Base-by-base conservation (phyloP, 1,140 invertebrate species). In the Drosophila bocqueti region DNA sequence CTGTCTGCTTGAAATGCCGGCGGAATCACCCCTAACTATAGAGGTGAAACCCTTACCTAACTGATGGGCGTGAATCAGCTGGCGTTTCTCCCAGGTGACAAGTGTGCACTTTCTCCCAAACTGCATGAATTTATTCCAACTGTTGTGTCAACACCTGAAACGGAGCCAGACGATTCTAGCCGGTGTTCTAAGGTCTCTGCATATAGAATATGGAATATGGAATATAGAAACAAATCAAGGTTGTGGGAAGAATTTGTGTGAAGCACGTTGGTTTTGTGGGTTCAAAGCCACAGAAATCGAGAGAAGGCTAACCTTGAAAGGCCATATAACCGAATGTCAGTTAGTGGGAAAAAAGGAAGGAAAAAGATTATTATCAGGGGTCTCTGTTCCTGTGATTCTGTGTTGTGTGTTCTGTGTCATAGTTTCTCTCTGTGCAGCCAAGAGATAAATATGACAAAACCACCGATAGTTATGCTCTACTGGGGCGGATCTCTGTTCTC, bases 71-170 rank as follows among this genome's bases (percentile, higher is more conserved):
- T 42, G 26, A 24, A 24, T 31, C 84, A 87, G 77, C 77, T 87
- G 84, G 13, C 43, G 24, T 11, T 31, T 66, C 47, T 90, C 85
- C 66, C 84, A 87, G 77, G 47, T 49, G 47, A 52, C 83, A 83
- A 75, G 62, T 84, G 83, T 84, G 67, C 55, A 76, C 65, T 89
- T 90, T 87, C 83, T 71, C 76, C 65, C 16, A 65, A 77, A 60
- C 34, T 68, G 52, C 68, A 87, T 87, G 72, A 84, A 87, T 87
- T 84, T 90, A 84, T 83, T 79, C 83, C 50, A 2, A 24, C 13
- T 42, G n/a, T 59, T 52, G 24, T 11, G 40, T 21, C 16, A 42
- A 59, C 43, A 77, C 11, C 40, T 43, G 36, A 76, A 36, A 3
- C 29, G 8, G 36, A 40, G 42, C 34, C 36, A 34, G 63, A 60